Evolutionary conservation across 2,113 vertebrate genomes (phyloP).

Genomic region (Scortum barcoo): DNA sequence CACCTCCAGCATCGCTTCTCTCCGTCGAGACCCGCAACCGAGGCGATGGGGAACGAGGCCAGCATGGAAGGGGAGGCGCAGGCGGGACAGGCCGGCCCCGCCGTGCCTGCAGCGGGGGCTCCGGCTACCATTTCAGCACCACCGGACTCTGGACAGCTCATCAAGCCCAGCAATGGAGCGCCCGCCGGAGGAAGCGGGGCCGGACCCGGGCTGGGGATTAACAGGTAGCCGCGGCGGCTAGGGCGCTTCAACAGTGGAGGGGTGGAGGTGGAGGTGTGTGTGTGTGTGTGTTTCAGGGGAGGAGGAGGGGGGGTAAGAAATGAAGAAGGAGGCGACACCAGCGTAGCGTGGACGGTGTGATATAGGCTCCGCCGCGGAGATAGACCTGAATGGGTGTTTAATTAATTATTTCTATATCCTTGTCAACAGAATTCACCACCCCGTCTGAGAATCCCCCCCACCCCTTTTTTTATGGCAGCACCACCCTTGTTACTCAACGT

Average conservation of each 20-base stretch:
- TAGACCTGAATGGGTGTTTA: slow-evolving; percentile 75
- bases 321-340: slow-evolving; percentile 29
- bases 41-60: slow-evolving; percentile 87
- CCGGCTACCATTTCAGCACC: slow-evolving; percentile 89
- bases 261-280: too few relatives aligned
- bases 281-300: too few relatives aligned
- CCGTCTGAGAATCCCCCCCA: slow-evolving; percentile 32
- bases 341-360: slow-evolving; percentile 42
- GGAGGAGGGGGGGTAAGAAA: too few relatives aligned
- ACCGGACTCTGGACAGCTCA: slow-evolving; percentile 87
- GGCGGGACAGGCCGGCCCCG: slow-evolving; percentile 82
- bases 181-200: slow-evolving; percentile 82
- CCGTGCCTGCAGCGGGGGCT: slow-evolving; percentile 81
- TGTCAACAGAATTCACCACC: slow-evolving; percentile 72
- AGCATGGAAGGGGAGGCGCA: slow-evolving; percentile 85
- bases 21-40: slow-evolving; percentile 71
- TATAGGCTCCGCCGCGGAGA: slow-evolving; percentile 57
- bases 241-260: slow-evolving; percentile 52
- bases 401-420: slow-evolving; percentile 83
- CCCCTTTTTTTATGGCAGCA: slow-evolving; percentile 32
- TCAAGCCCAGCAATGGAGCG: slow-evolving; percentile 87
- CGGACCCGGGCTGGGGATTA: slow-evolving; percentile 83
- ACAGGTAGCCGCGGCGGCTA: slow-evolving; percentile 82
- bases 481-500: slow-evolving; percentile 31
- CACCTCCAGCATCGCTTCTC: slow-evolving; percentile 75